These are phyloP conservation scores for Pithys albifrons DNA, from an alignment of 2,113 vertebrate species.

Conservation along the genomic window DNA sequence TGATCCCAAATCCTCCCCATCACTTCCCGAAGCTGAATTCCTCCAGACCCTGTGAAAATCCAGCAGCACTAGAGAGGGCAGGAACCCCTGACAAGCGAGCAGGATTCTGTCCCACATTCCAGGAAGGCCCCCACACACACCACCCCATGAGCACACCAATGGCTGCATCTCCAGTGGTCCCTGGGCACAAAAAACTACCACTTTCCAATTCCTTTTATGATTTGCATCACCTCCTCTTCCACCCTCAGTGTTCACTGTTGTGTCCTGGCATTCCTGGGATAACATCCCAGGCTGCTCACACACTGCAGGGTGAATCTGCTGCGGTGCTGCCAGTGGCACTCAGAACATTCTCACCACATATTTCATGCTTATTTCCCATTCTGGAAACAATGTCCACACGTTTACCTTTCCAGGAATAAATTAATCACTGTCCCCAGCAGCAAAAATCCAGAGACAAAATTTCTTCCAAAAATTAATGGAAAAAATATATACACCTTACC, in stretches of 20 bases:
- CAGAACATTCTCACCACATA: not conserved
- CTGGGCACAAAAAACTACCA: not conserved
- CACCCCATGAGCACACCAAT: not conserved
- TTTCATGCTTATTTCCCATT: not conserved
- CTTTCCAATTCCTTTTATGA: not conserved
- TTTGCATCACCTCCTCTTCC: not conserved
- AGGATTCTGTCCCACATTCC: not conserved
- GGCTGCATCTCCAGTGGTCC: not conserved
- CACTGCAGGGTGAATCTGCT: not conserved
- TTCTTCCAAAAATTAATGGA: not conserved
- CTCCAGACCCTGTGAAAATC: not conserved
- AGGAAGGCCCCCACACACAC: fast-evolving
- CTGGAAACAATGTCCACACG: not conserved
- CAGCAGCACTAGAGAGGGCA: not conserved
- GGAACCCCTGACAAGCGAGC: fast-evolving
- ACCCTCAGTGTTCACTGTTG: not conserved
- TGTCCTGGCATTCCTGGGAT: not conserved
- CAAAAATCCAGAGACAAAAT: not conserved
- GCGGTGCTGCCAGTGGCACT: not conserved
- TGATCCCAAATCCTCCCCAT: not conserved
- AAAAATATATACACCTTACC: not conserved
- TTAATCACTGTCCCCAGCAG: not conserved
- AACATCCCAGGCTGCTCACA: not conserved
- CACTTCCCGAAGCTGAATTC: not conserved
- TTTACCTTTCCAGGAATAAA: not conserved